Conservation (phyloP, 2,888 invertebrate species). For the Watsonalla binaria region DNA sequence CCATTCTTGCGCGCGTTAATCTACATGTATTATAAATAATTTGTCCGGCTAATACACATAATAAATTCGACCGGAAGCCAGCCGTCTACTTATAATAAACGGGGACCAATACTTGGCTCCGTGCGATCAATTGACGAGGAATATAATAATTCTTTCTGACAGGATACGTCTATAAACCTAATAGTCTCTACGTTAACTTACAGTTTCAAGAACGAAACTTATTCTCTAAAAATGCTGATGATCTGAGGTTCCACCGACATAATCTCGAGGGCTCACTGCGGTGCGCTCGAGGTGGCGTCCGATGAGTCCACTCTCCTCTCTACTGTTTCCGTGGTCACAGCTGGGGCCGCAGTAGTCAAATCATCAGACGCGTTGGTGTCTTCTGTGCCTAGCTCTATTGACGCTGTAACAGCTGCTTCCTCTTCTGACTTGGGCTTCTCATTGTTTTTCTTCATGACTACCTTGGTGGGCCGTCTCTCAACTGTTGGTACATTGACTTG, state of each 20-base stretch:
- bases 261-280: constrained; percentile 30
- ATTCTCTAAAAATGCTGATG: constrained; percentile 68
- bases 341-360: constrained; percentile 15
- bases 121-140: constrained; percentile 11
- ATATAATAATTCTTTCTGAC: constrained; percentile 15
- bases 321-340: constrained; percentile 9
- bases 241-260: constrained; percentile 57
- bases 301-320: constrained; percentile 21
- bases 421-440: constrained; percentile 31
- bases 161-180: constrained; percentile 50
- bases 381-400: constrained; percentile 28
- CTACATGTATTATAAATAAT: constrained; percentile 57
- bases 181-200: constrained; percentile 70
- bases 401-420: constrained; percentile 15
- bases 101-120: constrained; percentile 19
- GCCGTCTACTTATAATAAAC: constrained; percentile 45
- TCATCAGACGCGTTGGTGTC: constrained; percentile 16
- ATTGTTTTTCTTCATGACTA: constrained; percentile 51
- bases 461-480: constrained; percentile 60
- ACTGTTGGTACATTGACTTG: constrained; percentile 63
- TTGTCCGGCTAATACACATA: constrained; percentile 68
- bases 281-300: constrained; percentile 22
- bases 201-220: constrained; percentile 72
- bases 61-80: constrained; percentile 46
- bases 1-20: constrained; percentile 30